Base-by-base conservation (phyloP, 1,140 invertebrate genomes). In the Ceratina japonica region DNA sequence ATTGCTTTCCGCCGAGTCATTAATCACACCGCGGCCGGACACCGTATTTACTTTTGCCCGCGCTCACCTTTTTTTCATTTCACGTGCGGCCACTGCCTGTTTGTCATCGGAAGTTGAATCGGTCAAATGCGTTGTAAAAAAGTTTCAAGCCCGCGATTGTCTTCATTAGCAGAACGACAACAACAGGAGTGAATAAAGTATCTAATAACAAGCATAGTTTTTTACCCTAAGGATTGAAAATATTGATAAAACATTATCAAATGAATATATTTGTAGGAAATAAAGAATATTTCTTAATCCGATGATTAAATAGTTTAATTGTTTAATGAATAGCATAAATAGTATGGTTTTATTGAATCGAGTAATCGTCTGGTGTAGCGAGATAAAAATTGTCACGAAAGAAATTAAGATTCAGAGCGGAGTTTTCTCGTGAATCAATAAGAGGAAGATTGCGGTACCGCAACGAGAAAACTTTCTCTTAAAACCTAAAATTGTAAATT, bases 401-500 rank as follows among this genome's bases (percentile, higher is more conserved):
- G 51, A 62, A 77, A 71, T 77, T 76, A 52, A 54, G 58, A 58
- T 62, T 24, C 44, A 44, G 37, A 71, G 37, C 71, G 52, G 49
- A 71, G 49, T 58, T 56, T 62, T 66, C 59, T 16, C 24, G 15
- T 64, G 69, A 78, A 72, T 78, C 75, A 64, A 78, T 78, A 78
- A 72, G 58, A 24, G 59, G 20, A 49, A 78, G 69, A 78, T 78
- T 78, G 59, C 59, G 49, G 68, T 44, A 22, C 75, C 49, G 68
- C 75, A 78, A 78, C 69, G 75, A 78, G 75, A 72, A 78, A 78
- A 78, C 69, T 72, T 78, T 75, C 69, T 18, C 37, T 18, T 18
- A 56, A 56, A 72, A 78, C 59, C 75, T 78, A 78, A 78, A 78
- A 78, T 78, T 78, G 69, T 78, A 78, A 78, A 78, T 78, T 72